phyloP scores from a whole-genome alignment of 2,113 vertebrate species.

The Vanacampus margaritifer region DNA sequence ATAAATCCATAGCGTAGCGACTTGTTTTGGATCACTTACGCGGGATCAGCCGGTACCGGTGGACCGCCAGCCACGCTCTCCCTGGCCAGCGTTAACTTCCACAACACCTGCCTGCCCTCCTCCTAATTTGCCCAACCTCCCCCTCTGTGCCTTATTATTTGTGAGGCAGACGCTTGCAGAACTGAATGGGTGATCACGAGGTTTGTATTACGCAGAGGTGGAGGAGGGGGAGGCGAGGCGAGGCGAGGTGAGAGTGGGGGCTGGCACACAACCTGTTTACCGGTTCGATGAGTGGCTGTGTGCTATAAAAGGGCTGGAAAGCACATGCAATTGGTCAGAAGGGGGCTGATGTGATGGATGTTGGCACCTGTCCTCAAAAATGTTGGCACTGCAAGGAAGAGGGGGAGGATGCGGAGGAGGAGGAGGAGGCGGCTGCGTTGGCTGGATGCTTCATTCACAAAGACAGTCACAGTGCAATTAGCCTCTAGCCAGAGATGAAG shows the following conservation, averaged over 20 bases:
- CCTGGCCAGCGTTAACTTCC: conserved; percentile 56
- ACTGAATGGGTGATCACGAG: conserved; percentile 70
- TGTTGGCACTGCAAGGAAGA: conserved; percentile 11
- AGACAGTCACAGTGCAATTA: conserved; percentile 40
- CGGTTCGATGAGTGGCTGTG: conserved; percentile 28
- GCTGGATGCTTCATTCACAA: conserved; percentile 65
- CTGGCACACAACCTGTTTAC: conserved; percentile 47
- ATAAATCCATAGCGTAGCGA: conserved; percentile 15
- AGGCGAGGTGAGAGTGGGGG: conserved; percentile 50
- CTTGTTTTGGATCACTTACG: conserved; percentile 67
- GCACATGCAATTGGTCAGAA: conserved; percentile 6
- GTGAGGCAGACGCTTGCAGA: conserved; percentile 48
- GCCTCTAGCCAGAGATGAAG: conserved; percentile 6
- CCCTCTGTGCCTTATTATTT: conserved; percentile 20
- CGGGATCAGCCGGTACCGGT: conserved; percentile 55
- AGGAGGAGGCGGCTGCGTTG: conserved; percentile 31
- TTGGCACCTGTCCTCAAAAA: neutral
- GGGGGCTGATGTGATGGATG: conserved; percentile 9
- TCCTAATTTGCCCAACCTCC: neutral
- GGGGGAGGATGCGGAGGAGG: conserved; percentile 19
- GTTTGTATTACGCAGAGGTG: conserved; percentile 63
- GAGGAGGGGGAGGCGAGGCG: conserved; percentile 19
- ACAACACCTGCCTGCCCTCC: conserved; percentile 55
- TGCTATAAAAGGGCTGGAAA: neutral
- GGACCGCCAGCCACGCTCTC: conserved; percentile 56